phyloP scores from a whole-genome alignment of 2,797 vertebrate genomes.

The Propithecus deckenii region DNA sequence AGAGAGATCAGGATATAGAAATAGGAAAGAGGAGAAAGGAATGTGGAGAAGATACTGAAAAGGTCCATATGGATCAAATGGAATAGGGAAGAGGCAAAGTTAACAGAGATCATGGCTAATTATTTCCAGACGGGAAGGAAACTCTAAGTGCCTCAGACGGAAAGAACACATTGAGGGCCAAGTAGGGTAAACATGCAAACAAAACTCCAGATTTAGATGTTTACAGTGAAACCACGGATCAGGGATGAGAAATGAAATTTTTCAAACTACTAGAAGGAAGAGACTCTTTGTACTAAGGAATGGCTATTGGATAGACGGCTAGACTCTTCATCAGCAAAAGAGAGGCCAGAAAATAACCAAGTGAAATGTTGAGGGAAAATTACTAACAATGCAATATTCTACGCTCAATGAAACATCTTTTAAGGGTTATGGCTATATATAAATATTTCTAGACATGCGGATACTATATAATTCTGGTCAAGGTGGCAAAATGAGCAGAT shows the following conservation, averaged over 20 bases:
- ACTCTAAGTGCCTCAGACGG: too few relatives aligned
- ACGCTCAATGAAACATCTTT: fast-evolving
- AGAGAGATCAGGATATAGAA: background rate
- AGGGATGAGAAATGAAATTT: background rate
- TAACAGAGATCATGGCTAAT: background rate
- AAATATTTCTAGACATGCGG: background rate
- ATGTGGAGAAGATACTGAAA: background rate
- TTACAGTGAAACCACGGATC: background rate
- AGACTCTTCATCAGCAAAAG: background rate
- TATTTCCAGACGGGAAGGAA: background rate
- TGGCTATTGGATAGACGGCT: background rate
- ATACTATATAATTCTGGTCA: fast-evolving
- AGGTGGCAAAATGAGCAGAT: fast-evolving
- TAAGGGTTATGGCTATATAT: fast-evolving
- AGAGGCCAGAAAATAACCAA: background rate
- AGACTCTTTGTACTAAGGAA: background rate
- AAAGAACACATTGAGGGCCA: too few relatives aligned
- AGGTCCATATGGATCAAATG: fast-evolving
- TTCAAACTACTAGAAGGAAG: background rate
- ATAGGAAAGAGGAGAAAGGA: background rate
- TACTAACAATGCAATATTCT: fast-evolving
- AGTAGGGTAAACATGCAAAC: background rate
- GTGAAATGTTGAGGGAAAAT: fast-evolving
- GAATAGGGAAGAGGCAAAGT: background rate
- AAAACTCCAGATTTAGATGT: too few relatives aligned